Evolutionary conservation across 2,113 vertebrate genomes (phyloP).

Genomic region (Tricholaema leucomelas): DNA sequence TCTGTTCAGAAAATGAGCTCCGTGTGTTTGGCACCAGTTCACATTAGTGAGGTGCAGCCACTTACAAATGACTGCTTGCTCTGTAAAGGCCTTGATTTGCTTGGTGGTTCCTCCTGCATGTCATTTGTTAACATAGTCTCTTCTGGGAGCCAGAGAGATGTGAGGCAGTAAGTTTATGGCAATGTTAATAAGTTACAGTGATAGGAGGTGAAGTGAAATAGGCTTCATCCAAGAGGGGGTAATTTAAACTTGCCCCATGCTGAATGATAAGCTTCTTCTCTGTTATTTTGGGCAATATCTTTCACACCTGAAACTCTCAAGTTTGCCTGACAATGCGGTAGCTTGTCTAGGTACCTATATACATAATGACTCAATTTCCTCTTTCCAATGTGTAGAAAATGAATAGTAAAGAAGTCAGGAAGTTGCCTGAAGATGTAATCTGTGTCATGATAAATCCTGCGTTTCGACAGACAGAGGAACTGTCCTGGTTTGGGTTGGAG

Average conservation of each 20-base stretch:
- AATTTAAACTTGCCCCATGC: not conserved
- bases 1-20: not conserved
- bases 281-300: not conserved
- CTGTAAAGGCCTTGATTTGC: not conserved
- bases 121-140: not conserved
- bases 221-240: not conserved
- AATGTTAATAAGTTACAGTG: not conserved
- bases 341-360: not conserved
- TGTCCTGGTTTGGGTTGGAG: not conserved
- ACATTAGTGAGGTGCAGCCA: not conserved
- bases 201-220: not conserved
- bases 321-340: not conserved
- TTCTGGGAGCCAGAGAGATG: not conserved
- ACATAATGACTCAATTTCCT: constrained; percentile 5
- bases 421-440: not conserved
- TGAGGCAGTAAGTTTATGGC: not conserved
- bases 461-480: not conserved
- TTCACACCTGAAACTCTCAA: not conserved
- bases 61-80: not conserved
- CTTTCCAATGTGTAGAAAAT: not conserved
- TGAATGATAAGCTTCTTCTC: not conserved
- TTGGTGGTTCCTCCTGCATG: not conserved
- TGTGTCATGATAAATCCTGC: not conserved
- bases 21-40: not conserved
- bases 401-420: not conserved